Evolutionary conservation across 1,140 invertebrate species (phyloP).

Genomic region (Lanistes nyassanus): DNA sequence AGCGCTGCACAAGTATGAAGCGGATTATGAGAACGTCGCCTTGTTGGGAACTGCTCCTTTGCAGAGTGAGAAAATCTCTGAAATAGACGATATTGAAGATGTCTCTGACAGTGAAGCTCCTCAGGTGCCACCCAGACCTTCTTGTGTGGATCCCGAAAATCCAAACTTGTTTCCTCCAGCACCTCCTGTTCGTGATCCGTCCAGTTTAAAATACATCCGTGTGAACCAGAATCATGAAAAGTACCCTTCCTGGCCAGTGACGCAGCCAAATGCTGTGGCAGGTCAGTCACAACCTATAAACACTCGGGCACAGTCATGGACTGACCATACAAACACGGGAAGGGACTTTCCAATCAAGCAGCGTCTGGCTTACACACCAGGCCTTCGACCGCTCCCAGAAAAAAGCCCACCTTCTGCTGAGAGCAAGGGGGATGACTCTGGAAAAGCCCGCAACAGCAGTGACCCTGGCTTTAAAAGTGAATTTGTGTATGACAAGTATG

Average conservation of each 20-base stretch:
- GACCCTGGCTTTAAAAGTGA: slow-evolving; percentile 67
- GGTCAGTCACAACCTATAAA: slow-evolving; percentile 42
- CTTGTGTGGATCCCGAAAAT: slow-evolving; percentile 29
- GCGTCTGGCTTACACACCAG: slow-evolving; percentile 36
- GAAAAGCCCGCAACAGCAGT: slow-evolving; percentile 48
- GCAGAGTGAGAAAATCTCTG: slow-evolving; percentile 40
- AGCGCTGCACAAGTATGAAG: slow-evolving; percentile 37
- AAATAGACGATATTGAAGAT: slow-evolving; percentile 42
- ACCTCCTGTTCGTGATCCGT: slow-evolving; percentile 75
- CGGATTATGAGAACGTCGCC: slow-evolving; percentile 38
- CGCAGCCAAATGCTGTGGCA: slow-evolving; percentile 39
- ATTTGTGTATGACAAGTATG: slow-evolving; percentile 57
- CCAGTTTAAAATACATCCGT: slow-evolving; percentile 73
- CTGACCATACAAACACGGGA: slow-evolving; percentile 42
- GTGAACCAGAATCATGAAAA: slow-evolving; percentile 81
- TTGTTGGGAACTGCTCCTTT: slow-evolving; percentile 25
- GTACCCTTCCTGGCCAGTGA: slow-evolving; percentile 81
- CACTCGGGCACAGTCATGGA: slow-evolving; percentile 42
- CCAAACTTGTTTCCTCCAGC: slow-evolving; percentile 24
- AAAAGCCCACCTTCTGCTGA: slow-evolving; percentile 50
- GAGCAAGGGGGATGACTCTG: slow-evolving; percentile 42
- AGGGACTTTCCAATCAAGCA: slow-evolving; percentile 42
- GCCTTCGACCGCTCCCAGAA: slow-evolving; percentile 39
- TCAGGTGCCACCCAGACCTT: slow-evolving; percentile 27
- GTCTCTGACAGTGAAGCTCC: slow-evolving; percentile 27